A percentile compares a stretch with the other conserved stretches of the same genome.
These are phyloP conservation scores for Isotomurus palustris DNA, from an alignment of 2,888 invertebrate species.

Conservation along the genomic window DNA sequence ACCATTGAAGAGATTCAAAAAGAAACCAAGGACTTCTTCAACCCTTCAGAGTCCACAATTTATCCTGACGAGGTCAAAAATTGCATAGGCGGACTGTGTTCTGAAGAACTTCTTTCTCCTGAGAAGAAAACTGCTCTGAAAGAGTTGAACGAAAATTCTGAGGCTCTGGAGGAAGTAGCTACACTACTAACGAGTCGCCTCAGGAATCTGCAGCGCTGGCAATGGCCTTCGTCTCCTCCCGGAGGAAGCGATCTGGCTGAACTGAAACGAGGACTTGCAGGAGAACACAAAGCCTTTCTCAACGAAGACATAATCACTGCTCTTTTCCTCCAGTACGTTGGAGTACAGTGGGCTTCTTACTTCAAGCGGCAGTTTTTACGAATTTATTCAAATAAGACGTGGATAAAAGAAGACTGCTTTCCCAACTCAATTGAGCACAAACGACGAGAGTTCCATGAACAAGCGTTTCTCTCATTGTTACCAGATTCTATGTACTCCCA, in stretches of 20 bases:
- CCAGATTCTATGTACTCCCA: conserved; percentile 19
- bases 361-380: conserved; percentile 13
- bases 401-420: conserved; percentile 15
- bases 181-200: conserved; percentile 26
- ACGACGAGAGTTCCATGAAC: conserved; percentile 16
- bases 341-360: conserved; percentile 17
- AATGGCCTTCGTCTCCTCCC: conserved; percentile 17
- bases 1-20: conserved; percentile 6
- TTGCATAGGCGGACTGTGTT: conserved; percentile 29
- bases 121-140: conserved; percentile 26
- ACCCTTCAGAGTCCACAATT: background rate
- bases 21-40: conserved; percentile 9
- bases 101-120: conserved; percentile 16
- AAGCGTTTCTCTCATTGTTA: conserved; percentile 21
- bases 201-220: conserved; percentile 22
- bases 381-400: conserved; percentile 31
- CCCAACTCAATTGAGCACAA: conserved; percentile 19
- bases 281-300: conserved; percentile 30
- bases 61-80: conserved; percentile 11
- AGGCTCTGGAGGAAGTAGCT: conserved; percentile 30
- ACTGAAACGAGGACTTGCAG: conserved; percentile 30
- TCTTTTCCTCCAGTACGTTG: conserved; percentile 32
- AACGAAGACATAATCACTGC: conserved; percentile 38
- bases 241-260: conserved; percentile 8
- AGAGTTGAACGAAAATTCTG: conserved; percentile 29